Conservation (phyloP, 2,888 invertebrate species). For the Ctenicera cuprea region DNA sequence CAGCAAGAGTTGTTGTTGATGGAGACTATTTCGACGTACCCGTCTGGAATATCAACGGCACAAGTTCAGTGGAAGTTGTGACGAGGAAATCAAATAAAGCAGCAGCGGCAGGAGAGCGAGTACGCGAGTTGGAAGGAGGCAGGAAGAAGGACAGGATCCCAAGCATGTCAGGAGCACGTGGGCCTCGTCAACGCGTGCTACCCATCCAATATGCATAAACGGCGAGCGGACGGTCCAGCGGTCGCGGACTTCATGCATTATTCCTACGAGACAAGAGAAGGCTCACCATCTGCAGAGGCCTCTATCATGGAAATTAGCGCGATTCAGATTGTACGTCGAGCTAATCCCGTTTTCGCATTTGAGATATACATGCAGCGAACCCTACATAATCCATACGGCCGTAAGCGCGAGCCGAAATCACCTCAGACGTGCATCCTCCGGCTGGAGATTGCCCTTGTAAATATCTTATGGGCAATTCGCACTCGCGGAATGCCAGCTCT, state of each 20-base stretch:
- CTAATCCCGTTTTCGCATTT: conserved; percentile 51
- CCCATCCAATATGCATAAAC: conserved; percentile 69
- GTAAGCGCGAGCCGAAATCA: conserved; percentile 59
- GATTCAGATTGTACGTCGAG: conserved; percentile 56
- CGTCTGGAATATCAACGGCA: conserved; percentile 45
- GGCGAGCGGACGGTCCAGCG: conserved; percentile 57
- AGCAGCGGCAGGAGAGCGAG: neutral
- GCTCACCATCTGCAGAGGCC: conserved; percentile 60
- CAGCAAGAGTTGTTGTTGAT: conserved; percentile 39
- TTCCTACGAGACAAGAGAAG: conserved; percentile 62
- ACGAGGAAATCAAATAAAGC: conserved; percentile 46
- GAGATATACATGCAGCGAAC: conserved; percentile 60
- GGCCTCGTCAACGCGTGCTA: conserved; percentile 58
- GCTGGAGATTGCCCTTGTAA: conserved; percentile 66
- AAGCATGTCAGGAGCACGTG: conserved; percentile 65
- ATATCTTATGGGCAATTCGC: conserved; percentile 70
- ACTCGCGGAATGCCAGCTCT: conserved; percentile 57
- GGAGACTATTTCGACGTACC: conserved; percentile 30
- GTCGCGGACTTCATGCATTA: conserved; percentile 70
- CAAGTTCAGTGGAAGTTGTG: conserved; percentile 41
- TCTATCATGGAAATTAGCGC: conserved; percentile 63
- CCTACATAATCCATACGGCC: conserved; percentile 59
- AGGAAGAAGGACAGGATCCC: conserved; percentile 33
- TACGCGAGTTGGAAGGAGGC: conserved; percentile 11
- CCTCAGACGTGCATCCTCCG: conserved; percentile 56